Evolutionary conservation across 2,113 vertebrate species (phyloP).

Genomic region (Vulpes lagopus): DNA sequence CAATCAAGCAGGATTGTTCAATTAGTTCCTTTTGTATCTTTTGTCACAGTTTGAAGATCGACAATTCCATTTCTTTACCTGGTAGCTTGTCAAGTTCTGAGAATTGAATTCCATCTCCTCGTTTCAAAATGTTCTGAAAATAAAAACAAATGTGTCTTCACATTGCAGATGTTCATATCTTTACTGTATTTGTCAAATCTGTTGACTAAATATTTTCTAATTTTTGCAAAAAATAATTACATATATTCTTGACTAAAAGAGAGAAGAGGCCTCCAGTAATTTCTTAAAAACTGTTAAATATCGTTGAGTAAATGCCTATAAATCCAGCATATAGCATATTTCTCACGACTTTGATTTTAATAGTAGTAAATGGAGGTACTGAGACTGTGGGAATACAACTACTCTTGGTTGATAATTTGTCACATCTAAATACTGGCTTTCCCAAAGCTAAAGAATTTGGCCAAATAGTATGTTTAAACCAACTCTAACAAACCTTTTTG

Average conservation of each 20-base stretch:
- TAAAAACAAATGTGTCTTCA: not conserved
- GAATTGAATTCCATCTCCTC: not conserved
- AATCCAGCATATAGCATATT: not conserved
- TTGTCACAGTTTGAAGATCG: not conserved
- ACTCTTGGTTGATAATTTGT: not conserved
- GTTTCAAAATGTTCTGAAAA: conserved; percentile 8
- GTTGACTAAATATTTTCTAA: not conserved
- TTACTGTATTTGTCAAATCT: not conserved
- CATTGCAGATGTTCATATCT: not conserved
- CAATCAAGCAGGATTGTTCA: not conserved
- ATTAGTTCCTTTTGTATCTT: conserved; percentile 47
- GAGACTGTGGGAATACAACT: not conserved
- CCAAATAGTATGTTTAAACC: not conserved
- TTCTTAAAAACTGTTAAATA: not conserved
- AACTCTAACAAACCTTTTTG: not conserved
- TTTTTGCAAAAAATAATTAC: not conserved
- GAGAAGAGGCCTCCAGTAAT: not conserved
- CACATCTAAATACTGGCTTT: not conserved
- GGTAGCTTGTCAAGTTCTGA: conserved; percentile 5
- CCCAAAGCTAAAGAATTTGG: conserved; percentile 18
- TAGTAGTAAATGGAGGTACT: not conserved
- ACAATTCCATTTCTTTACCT: conserved; percentile 37
- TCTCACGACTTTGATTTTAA: conserved; percentile 8
- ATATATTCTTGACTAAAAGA: not conserved
- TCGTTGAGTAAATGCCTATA: not conserved